These are phyloP conservation scores for Camponotus pennsylvanicus DNA, from an alignment of 1,140 invertebrate species.

Conservation along the genomic window DNA sequence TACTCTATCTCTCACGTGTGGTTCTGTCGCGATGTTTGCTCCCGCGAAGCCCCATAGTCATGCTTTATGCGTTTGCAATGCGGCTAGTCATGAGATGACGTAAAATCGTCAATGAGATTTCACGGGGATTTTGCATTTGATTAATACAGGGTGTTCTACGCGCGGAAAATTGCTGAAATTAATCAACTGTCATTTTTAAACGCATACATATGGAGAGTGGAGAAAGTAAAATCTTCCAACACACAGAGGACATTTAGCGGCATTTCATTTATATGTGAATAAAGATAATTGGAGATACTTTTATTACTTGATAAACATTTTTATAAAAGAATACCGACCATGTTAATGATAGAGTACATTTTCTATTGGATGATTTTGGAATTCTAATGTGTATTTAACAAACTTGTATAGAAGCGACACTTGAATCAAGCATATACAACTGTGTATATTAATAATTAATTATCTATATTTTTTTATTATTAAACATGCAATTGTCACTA, in stretches of 20 bases:
- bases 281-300: no score
- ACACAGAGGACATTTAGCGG: no score
- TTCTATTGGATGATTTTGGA: constrained; percentile 16
- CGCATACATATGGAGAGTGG: no score
- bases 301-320: no score
- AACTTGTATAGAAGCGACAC: not conserved
- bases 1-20: constrained; percentile 37
- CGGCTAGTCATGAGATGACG: not conserved
- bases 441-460: constrained; percentile 1
- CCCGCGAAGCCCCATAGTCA: not conserved
- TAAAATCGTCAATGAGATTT: constrained; percentile 25
- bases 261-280: no score
- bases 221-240: no score
- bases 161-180: no score
- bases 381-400: not conserved
- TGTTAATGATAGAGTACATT: no score
- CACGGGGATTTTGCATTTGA: constrained; percentile 11
- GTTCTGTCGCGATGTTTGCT: constrained; percentile 44
- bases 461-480: not conserved
- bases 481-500: not conserved
- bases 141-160: constrained; percentile 3
- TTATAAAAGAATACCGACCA: no score
- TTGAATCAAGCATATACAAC: not conserved
- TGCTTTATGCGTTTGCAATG: constrained; percentile 33
- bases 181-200: no score